A percentile compares a stretch with the other conserved stretches of the same genome.
These are phyloP conservation scores for Timema cristinae DNA, from an alignment of 2,888 invertebrate species.

Conservation along the genomic window DNA sequence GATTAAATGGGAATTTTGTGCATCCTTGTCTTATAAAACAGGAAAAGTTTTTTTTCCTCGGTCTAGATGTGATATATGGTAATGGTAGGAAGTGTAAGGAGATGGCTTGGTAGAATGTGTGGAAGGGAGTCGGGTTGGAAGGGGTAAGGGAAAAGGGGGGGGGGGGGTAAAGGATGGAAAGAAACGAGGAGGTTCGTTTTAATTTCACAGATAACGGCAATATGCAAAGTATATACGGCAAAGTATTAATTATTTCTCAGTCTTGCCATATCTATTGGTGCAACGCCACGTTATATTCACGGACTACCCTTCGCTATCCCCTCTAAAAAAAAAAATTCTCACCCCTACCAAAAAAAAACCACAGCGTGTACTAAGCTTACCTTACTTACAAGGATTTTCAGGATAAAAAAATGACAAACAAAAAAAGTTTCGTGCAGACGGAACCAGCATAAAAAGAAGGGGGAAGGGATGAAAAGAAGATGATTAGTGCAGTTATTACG, in stretches of 20 bases:
- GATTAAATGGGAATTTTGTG: constrained; percentile 2
- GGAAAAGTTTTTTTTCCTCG: constrained; percentile 19
- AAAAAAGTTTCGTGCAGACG: not conserved
- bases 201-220: constrained; percentile 30
- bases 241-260: constrained; percentile 25
- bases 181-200: constrained; percentile 28
- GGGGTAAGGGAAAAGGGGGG: constrained; percentile 15
- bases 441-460: constrained; percentile 1
- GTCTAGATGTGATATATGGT: constrained; percentile 29
- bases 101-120: constrained; percentile 18
- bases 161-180: constrained; percentile 13
- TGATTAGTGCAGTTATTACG: constrained; percentile 14
- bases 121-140: constrained; percentile 1
- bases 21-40: constrained; percentile 15
- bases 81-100: constrained; percentile 29
- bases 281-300: not conserved
- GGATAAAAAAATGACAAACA: constrained; percentile 3
- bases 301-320: too few species aligned
- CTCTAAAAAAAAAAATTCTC: too few species aligned
- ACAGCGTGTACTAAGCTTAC: not conserved
- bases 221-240: constrained; percentile 27
- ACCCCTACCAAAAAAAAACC: not conserved
- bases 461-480: constrained; percentile 9
- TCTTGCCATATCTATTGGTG: constrained; percentile 15
- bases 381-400: constrained; percentile 15